These are phyloP conservation scores for Hypomesus transpacificus DNA, from an alignment of 2,113 vertebrate genomes.

Conservation along the genomic window DNA sequence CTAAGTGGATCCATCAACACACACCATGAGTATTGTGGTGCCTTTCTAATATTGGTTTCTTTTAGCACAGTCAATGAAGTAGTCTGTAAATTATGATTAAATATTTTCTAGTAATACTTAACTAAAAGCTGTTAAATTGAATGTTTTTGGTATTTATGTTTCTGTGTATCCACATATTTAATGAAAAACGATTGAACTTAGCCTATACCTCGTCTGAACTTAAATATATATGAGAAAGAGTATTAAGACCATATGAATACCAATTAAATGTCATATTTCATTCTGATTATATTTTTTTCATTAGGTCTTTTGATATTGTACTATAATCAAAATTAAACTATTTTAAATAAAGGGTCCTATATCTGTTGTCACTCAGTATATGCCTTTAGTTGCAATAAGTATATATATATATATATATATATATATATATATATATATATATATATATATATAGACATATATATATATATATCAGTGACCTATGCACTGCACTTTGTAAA, in stretches of 20 bases:
- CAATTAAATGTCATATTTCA: slow-evolving; percentile 43
- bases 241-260: slow-evolving; percentile 23
- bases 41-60: too few species aligned
- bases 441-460: too few species aligned
- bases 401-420: not conserved
- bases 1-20: too few species aligned
- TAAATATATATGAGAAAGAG: slow-evolving; percentile 30
- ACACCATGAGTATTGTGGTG: too few species aligned
- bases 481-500: too few species aligned
- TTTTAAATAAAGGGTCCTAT: slow-evolving; percentile 26
- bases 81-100: slow-evolving; percentile 18
- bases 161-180: slow-evolving; percentile 25
- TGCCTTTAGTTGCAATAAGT: not conserved
- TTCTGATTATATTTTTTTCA: slow-evolving; percentile 34
- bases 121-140: slow-evolving; percentile 36
- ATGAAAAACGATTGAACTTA: slow-evolving; percentile 16
- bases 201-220: slow-evolving; percentile 15
- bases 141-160: slow-evolving; percentile 64
- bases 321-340: slow-evolving; percentile 50
- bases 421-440: too few species aligned
- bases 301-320: slow-evolving; percentile 39
- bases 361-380: slow-evolving; percentile 17
- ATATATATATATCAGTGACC: too few species aligned
- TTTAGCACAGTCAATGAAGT: not conserved
- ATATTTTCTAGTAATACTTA: slow-evolving; percentile 18